Evolutionary conservation across 2,113 vertebrate species (phyloP).

Genomic region (Pycnonotus jocosus): DNA sequence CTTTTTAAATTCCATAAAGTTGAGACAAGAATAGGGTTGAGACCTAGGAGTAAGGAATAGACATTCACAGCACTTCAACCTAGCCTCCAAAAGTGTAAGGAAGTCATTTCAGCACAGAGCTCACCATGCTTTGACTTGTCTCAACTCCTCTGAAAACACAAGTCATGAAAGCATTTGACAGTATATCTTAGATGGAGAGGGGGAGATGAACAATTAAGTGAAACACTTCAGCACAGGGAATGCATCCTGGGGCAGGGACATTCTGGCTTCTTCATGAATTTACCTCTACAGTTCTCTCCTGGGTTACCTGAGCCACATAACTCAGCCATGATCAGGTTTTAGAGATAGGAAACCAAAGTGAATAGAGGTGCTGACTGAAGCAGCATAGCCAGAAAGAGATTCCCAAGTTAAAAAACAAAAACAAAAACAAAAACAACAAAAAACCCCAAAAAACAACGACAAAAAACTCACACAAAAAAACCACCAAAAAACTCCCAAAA

Average conservation of each 20-base stretch:
- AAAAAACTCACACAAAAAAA: neutral
- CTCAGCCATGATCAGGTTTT: neutral
- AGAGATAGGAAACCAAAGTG: neutral
- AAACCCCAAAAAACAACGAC: no score
- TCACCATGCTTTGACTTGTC: neutral
- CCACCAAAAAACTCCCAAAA: neutral
- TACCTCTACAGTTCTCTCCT: neutral
- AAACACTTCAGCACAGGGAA: neutral
- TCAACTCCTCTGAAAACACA: neutral
- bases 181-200: neutral
- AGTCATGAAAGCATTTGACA: neutral
- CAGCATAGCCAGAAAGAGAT: neutral
- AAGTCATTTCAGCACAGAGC: neutral
- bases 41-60: accelerated
- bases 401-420: neutral
- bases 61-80: neutral
- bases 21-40: neutral
- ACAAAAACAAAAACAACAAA: no score
- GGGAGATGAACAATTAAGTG: neutral
- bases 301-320: neutral
- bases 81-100: neutral
- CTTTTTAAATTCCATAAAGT: neutral
- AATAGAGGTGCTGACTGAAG: neutral
- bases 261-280: neutral
- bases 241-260: neutral